Evolutionary conservation across 2,888 invertebrate genomes (phyloP).

Genomic region (Lepidonotus clava): DNA sequence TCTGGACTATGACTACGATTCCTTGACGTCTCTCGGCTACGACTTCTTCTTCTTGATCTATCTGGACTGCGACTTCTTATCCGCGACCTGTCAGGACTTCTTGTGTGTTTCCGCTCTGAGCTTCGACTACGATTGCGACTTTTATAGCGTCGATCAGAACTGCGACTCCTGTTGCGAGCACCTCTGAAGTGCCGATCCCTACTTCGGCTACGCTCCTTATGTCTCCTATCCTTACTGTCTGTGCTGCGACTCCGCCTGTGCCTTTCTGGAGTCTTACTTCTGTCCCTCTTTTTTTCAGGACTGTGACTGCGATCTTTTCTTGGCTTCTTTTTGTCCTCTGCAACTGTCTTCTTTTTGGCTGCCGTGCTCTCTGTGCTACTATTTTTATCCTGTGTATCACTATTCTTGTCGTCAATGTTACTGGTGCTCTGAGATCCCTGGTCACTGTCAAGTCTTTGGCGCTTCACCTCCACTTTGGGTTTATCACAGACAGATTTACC

Average conservation of each 20-base stretch:
- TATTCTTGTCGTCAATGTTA: background rate
- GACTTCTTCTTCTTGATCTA: no score
- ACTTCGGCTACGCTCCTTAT: conserved; percentile 14
- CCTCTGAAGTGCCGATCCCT: background rate
- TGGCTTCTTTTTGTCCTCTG: background rate
- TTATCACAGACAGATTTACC: no score
- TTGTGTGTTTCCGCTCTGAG: background rate
- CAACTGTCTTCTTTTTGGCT: no score
- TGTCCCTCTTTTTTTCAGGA: background rate
- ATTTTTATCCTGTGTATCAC: background rate
- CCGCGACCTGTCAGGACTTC: background rate
- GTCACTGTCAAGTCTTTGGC: no score
- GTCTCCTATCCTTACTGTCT: background rate
- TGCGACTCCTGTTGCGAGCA: conserved; percentile 10
- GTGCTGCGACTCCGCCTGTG: background rate
- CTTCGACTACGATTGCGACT: background rate
- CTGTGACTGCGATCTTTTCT: background rate
- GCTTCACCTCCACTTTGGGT: no score
- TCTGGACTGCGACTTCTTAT: background rate
- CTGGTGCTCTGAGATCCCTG: no score
- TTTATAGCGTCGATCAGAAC: background rate
- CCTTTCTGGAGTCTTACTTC: background rate
- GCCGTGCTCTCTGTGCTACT: background rate
- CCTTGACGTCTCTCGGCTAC: no score
- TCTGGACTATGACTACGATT: no score